These are phyloP conservation scores for Nomada fucata DNA, from an alignment of 2,888 invertebrate genomes.

Conservation along the genomic window DNA sequence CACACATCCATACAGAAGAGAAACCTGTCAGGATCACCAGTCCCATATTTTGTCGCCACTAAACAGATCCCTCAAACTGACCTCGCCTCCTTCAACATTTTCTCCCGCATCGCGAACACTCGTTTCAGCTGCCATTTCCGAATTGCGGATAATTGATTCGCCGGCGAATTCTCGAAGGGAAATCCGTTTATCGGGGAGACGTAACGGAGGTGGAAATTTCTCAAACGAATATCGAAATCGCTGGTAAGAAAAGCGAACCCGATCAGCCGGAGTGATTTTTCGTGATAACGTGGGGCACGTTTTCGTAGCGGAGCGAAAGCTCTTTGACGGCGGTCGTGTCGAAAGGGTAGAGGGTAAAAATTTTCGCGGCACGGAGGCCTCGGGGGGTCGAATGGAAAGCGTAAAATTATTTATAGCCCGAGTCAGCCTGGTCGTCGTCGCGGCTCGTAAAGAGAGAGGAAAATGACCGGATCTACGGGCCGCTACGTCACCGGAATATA, in stretches of 20 bases:
- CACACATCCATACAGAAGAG: too few species aligned
- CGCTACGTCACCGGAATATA: constrained; percentile 49
- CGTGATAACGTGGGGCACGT: too few species aligned
- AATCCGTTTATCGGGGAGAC: too few species aligned
- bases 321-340: not conserved
- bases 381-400: constrained; percentile 12
- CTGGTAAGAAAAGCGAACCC: too few species aligned
- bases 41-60: too few species aligned
- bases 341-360: constrained; percentile 11
- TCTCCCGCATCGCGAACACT: too few species aligned
- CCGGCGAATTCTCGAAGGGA: not conserved
- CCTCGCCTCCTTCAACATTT: too few species aligned
- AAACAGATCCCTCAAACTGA: too few species aligned
- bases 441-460: constrained; percentile 41
- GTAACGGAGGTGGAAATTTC: not conserved
- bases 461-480: constrained; percentile 53
- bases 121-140: not conserved
- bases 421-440: constrained; percentile 24
- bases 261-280: too few species aligned
- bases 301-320: not conserved
- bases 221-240: not conserved
- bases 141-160: not conserved
- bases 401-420: constrained; percentile 42
- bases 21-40: too few species aligned
- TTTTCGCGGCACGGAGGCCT: not conserved